These are phyloP conservation scores for Lithophane leautieri DNA, from an alignment of 2,888 invertebrate species.

Conservation along the genomic window DNA sequence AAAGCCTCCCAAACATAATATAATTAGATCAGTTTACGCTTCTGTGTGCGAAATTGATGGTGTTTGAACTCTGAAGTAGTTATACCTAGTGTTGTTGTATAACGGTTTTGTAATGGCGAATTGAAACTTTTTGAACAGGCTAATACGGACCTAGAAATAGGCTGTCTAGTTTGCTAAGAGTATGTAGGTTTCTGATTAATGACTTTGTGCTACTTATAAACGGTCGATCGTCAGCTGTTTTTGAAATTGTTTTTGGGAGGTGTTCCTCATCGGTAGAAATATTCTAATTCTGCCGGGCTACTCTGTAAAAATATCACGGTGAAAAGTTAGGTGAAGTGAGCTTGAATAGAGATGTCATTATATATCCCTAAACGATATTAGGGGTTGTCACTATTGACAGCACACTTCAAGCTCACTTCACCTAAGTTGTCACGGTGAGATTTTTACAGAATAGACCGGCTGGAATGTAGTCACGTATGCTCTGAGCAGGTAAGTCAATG, in stretches of 20 bases:
- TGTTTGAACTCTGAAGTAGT: constrained; percentile 43
- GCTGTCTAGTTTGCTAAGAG: constrained; percentile 36
- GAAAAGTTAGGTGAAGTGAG: too few species aligned
- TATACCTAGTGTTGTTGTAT: constrained; percentile 43
- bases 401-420: too few species aligned
- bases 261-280: background rate
- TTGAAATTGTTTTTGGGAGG: background rate
- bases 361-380: too few species aligned
- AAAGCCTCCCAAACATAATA: constrained; percentile 68
- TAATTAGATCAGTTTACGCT: constrained; percentile 74
- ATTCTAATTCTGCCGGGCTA: background rate
- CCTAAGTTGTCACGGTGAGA: too few species aligned
- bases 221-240: background rate
- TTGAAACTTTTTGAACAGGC: constrained; percentile 25
- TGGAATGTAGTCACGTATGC: background rate
- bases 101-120: constrained; percentile 49
- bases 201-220: constrained; percentile 46
- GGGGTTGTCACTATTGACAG: too few species aligned
- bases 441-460: too few species aligned
- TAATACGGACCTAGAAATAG: constrained; percentile 25
- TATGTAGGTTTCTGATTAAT: constrained; percentile 55
- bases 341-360: too few species aligned
- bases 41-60: constrained; percentile 60
- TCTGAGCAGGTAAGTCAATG: background rate
- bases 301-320: too few species aligned